Conservation (phyloP, 2,113 vertebrate genomes). For the Pelobates fuscus region DNA sequence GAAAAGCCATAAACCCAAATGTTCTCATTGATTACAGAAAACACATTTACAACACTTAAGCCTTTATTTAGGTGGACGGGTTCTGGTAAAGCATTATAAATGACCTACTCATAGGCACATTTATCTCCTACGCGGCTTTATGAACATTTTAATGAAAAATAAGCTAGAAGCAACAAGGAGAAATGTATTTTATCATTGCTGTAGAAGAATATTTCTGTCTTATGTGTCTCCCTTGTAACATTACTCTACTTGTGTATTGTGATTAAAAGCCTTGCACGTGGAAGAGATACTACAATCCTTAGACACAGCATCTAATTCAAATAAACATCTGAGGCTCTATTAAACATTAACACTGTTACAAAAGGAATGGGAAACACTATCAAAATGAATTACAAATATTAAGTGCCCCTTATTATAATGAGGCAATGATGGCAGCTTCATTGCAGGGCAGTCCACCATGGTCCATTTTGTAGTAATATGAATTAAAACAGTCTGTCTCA, state of each 20-base stretch:
- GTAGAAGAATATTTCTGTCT: background rate
- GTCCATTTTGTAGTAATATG: too few relatives aligned
- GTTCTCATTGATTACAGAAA: background rate
- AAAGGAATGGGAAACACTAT: too few relatives aligned
- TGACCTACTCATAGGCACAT: background rate
- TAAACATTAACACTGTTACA: too few relatives aligned
- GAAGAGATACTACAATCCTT: background rate
- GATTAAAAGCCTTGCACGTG: background rate
- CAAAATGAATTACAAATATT: too few relatives aligned
- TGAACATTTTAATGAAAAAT: background rate
- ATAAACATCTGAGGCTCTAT: background rate
- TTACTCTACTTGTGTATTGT: background rate
- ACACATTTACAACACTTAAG: background rate
- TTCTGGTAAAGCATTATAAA: background rate
- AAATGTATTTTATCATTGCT: background rate
- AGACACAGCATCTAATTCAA: background rate
- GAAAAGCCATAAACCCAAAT: background rate
- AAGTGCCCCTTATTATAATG: too few relatives aligned
- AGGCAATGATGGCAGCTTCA: too few relatives aligned
- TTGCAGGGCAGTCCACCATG: too few relatives aligned
- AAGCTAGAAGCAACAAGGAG: background rate
- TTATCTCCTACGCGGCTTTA: background rate
- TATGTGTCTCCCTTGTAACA: background rate
- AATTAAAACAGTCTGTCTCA: too few relatives aligned
- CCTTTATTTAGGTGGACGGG: background rate